Percentiles rank a stretch among this genome's conserved stretches.
These are phyloP conservation scores for Drosophila santomea DNA, from an alignment of 1,140 invertebrate genomes.

Conservation along the genomic window DNA sequence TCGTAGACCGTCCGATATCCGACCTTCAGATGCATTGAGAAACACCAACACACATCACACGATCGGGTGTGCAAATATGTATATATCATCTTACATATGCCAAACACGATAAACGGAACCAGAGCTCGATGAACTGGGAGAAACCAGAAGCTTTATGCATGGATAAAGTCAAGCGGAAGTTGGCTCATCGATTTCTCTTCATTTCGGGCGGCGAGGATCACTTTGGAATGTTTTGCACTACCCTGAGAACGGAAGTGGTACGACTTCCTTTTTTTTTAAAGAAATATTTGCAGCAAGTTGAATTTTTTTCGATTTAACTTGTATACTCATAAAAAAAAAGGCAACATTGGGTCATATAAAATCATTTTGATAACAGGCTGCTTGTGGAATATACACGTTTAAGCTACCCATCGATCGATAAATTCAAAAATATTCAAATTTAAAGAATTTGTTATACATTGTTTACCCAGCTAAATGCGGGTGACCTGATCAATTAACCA, in stretches of 20 bases:
- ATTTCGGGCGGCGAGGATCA: neutral
- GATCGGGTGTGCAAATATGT: conserved; percentile 12
- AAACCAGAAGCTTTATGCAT: conserved; percentile 25
- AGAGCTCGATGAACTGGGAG: conserved; percentile 16
- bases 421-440: neutral
- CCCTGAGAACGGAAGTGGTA: conserved; percentile 28
- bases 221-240: conserved; percentile 1
- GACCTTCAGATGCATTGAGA: conserved; percentile 54
- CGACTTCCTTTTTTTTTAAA: neutral
- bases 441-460: neutral
- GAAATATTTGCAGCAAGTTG: no score
- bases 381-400: no score
- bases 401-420: neutral
- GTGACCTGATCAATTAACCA: conserved; percentile 18
- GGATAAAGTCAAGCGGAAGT: conserved; percentile 59
- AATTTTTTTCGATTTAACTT: no score
- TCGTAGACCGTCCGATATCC: conserved; percentile 30
- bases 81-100: conserved; percentile 72
- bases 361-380: no score
- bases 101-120: conserved; percentile 36
- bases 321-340: no score
- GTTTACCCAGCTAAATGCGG: conserved; percentile 7
- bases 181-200: conserved; percentile 33
- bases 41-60: conserved; percentile 2
- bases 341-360: no score